These are phyloP conservation scores for Salvelinus sp. DNA, from an alignment of 2,113 vertebrate genomes.

Conservation along the genomic window DNA sequence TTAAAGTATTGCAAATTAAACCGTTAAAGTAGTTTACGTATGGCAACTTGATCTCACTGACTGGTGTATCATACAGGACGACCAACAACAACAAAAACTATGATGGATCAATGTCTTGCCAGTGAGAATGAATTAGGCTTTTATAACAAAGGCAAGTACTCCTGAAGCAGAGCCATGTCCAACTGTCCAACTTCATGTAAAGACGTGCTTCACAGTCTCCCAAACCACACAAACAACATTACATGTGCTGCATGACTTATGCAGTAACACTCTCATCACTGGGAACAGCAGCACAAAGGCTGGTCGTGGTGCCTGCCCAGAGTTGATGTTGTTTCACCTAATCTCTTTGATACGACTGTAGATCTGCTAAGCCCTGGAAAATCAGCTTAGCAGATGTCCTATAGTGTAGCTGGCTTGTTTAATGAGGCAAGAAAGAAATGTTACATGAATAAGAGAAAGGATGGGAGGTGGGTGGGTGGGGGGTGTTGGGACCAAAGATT, in stretches of 20 bases:
- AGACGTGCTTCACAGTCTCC: background rate
- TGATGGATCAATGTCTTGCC: background rate
- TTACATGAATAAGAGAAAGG: constrained; percentile 43
- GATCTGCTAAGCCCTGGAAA: constrained; percentile 75
- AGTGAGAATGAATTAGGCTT: constrained; percentile 35
- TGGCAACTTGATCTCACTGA: no score
- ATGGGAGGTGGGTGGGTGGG: background rate
- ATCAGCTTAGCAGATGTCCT: constrained; percentile 80
- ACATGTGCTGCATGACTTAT: no score
- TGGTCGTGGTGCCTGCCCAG: constrained; percentile 35
- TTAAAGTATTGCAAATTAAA: background rate
- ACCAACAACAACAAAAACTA: no score
- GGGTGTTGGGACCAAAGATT: constrained; percentile 21
- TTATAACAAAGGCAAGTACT: constrained; percentile 25
- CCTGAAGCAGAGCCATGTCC: background rate
- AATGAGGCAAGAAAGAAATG: constrained; percentile 52
- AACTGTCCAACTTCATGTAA: background rate
- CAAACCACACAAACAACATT: constrained; percentile 19
- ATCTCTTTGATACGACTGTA: constrained; percentile 75
- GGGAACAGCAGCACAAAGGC: constrained; percentile 52
- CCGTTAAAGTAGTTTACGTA: background rate
- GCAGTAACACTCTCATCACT: background rate
- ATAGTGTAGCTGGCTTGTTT: constrained; percentile 72
- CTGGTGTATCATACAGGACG: no score
- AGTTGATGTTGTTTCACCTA: constrained; percentile 75